These are phyloP conservation scores for Palythoa grandis DNA, from an alignment of 92 coral and sea anemone species.

Conservation along the genomic window DNA sequence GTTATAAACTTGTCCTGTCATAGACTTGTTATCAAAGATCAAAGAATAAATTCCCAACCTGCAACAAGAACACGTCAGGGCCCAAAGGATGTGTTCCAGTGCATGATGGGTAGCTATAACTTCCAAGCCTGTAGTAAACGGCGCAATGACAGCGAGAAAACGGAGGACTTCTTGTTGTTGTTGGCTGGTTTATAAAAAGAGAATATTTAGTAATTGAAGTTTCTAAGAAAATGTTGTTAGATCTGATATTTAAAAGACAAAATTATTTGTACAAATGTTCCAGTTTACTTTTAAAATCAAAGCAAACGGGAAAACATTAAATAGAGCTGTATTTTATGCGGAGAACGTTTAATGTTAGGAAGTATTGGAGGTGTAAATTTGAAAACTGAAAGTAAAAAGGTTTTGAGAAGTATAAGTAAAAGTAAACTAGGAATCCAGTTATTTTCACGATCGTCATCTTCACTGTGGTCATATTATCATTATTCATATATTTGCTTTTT, in stretches of 20 bases:
- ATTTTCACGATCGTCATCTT: too few relatives aligned
- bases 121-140: conserved; percentile 57
- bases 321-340: too few relatives aligned
- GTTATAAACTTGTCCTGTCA: not conserved
- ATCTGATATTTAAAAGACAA: not conserved
- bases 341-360: too few relatives aligned
- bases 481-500: too few relatives aligned
- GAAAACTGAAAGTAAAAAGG: too few relatives aligned
- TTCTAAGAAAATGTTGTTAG: not conserved
- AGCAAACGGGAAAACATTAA: too few relatives aligned
- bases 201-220: not conserved
- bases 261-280: not conserved
- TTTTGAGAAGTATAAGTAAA: too few relatives aligned
- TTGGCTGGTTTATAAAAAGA: not conserved
- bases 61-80: conserved; percentile 78
- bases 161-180: conserved; percentile 76
- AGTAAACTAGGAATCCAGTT: too few relatives aligned
- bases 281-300: too few relatives aligned
- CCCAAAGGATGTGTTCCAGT: conserved; percentile 76
- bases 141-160: conserved; percentile 67
- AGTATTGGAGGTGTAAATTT: too few relatives aligned
- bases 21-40: not conserved
- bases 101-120: conserved; percentile 72
- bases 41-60: conserved; percentile 51
- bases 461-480: too few relatives aligned